Conservation (phyloP, 2,888 invertebrate species). For the Mechanitis messenoides region DNA sequence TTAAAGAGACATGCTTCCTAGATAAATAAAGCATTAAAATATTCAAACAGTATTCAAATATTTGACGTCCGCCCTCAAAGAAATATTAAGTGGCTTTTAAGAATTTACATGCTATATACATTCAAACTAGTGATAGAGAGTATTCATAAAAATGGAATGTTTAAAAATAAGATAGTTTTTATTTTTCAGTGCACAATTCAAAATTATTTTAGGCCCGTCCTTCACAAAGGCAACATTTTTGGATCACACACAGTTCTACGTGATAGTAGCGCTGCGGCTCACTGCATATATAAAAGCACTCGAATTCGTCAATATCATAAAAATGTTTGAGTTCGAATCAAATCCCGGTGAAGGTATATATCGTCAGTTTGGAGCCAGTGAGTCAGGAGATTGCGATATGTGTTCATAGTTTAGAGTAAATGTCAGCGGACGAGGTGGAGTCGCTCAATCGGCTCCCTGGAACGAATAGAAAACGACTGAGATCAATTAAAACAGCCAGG, state of each 20-base stretch:
- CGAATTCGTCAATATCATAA: slow-evolving; percentile 4
- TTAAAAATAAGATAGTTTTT: background rate
- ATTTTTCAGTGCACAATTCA: background rate
- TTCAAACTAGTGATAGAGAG: background rate
- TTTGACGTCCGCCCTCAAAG: slow-evolving; percentile 1
- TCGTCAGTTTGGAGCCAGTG: slow-evolving; percentile 4
- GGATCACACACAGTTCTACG: no score
- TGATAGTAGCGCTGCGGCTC: no score
- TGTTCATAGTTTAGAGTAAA: slow-evolving; percentile 18
- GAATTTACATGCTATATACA: background rate
- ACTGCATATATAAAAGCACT: background rate
- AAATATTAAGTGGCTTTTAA: slow-evolving; percentile 1
- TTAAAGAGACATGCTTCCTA: background rate
- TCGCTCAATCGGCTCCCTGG: slow-evolving; percentile 41
- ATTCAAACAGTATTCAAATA: slow-evolving; percentile 8
- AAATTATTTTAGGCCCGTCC: background rate
- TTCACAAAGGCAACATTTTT: no score
- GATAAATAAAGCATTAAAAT: slow-evolving; percentile 1
- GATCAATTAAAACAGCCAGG: slow-evolving; percentile 59
- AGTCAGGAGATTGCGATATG: slow-evolving; percentile 7
- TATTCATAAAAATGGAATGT: background rate
- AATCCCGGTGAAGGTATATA: slow-evolving; percentile 3
- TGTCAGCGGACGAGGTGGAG: slow-evolving; percentile 9
- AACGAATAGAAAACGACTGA: slow-evolving; percentile 54
- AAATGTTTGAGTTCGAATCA: slow-evolving; percentile 5